Base-by-base conservation (phyloP, 1,140 invertebrate species). In the Brachionus rotundiformis region DNA sequence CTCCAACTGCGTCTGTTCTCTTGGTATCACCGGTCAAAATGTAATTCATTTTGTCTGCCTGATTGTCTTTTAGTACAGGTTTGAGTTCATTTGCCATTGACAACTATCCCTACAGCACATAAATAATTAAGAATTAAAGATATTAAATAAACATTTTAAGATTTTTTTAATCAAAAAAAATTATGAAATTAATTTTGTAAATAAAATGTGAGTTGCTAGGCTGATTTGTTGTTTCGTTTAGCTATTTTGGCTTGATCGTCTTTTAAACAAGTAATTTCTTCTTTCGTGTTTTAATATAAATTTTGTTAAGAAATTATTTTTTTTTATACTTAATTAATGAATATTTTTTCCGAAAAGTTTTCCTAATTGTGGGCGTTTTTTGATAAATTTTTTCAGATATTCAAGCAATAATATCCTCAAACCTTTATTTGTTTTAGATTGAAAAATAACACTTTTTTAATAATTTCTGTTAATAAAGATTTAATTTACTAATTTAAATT, bases 151-250 rank as follows among this genome's bases (percentile, higher is more conserved):
- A n/a, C n/a, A n/a, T n/a, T n/a, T n/a, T n/a, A n/a, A n/a, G n/a
- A n/a, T n/a, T 27, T 25, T 31, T 41, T 73, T 31, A 47, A 73
- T 61, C 6, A 3, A 61, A 33, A 33, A 68, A 68, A 68, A 36
- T 68, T 68, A 68, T 68, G 29, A 68, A 68, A 68, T 68, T 68
- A 68, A 44, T 73, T 44, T 73, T 73, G 36, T 73, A 73, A 73
- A 41, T 73, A 73, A 44, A 73, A 73, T 73, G 33, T 44, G 68
- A 73, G 68, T 73, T 73, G 68, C 68, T 73, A 73, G 68, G 68
- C 25, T 41, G 16, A 25, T 73, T 41, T 41, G 19, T 73, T 73
- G 13, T 41, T 63, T 63, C 59, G 23, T 65, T 29, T 65, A 13
- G 31, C 27, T 31, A n/a, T 31, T 65, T 65, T 65, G n/a, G 61